Conservation (phyloP, 2,797 vertebrate genomes). For the Mus minutoides region DNA sequence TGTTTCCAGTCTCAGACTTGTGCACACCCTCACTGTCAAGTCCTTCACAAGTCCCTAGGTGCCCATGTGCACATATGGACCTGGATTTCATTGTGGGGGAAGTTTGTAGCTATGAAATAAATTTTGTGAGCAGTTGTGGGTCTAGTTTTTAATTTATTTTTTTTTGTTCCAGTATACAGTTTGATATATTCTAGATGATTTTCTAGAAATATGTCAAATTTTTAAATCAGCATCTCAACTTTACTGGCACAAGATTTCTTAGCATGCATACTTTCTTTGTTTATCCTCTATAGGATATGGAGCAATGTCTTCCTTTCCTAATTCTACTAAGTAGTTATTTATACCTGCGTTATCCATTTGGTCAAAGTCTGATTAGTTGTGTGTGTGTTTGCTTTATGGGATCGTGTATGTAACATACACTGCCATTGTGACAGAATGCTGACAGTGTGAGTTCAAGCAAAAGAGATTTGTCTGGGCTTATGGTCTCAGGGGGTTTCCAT, state of each 20-base stretch:
- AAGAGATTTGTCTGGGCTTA: neutral
- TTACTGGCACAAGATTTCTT: neutral
- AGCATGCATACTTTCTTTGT: neutral
- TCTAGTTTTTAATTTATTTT: neutral
- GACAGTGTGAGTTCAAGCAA: neutral
- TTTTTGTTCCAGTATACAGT: neutral
- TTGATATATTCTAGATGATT: conserved; percentile 3
- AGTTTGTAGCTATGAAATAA: conserved; percentile 43
- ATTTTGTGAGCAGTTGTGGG: neutral
- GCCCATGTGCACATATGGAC: neutral
- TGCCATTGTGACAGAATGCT: too few species aligned
- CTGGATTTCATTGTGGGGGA: conserved; percentile 17
- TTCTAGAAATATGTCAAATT: neutral
- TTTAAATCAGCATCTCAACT: neutral
- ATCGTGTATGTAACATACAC: neutral
- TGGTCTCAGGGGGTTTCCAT: neutral
- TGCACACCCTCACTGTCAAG: conserved; percentile 17
- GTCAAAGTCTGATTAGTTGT: neutral
- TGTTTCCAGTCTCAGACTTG: neutral
- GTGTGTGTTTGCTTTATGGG: neutral
- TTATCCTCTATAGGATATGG: neutral
- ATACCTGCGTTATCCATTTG: neutral
- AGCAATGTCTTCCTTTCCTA: neutral
- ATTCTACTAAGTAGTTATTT: neutral
- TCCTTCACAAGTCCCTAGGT: neutral